Evolutionary conservation across 1,140 invertebrate species (phyloP).

Genomic region (Leptopilina boulardi): DNA sequence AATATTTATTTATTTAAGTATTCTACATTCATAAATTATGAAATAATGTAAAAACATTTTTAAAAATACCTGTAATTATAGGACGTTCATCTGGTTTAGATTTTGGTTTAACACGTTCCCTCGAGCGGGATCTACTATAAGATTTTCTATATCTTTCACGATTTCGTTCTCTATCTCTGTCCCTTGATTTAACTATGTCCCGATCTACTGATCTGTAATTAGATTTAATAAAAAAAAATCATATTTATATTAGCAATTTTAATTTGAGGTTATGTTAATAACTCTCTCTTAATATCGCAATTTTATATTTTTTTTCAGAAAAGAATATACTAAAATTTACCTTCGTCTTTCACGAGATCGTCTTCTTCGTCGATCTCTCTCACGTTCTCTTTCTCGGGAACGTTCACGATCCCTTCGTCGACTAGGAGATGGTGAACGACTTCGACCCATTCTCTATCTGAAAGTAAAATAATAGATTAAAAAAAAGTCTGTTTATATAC

Average conservation of each 20-base stretch:
- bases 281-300: no score
- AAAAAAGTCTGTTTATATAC: no score
- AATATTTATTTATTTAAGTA: no score
- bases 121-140: conserved; percentile 75
- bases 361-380: conserved; percentile 76
- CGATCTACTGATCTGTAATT: conserved; percentile 65
- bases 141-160: conserved; percentile 75
- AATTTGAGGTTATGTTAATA: no score
- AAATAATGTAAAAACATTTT: conserved; percentile 10
- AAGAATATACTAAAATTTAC: conserved; percentile 46
- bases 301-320: conserved; percentile 15
- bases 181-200: conserved; percentile 73
- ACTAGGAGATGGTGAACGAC: conserved; percentile 72
- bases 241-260: no score
- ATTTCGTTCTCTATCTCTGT: conserved; percentile 69
- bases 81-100: conserved; percentile 76
- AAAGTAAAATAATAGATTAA: no score
- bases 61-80: conserved; percentile 74
- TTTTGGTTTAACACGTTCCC: conserved; percentile 73
- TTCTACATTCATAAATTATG: no score
- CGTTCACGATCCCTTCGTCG: conserved; percentile 75
- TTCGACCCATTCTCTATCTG: conserved; percentile 67
- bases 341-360: conserved; percentile 76
- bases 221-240: not conserved
- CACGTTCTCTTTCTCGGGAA: conserved; percentile 76